Evolutionary conservation across 2,888 invertebrate species (phyloP), one percentile per base, ranked within the genome.

Genomic region (Esperia sulphurella): DNA sequence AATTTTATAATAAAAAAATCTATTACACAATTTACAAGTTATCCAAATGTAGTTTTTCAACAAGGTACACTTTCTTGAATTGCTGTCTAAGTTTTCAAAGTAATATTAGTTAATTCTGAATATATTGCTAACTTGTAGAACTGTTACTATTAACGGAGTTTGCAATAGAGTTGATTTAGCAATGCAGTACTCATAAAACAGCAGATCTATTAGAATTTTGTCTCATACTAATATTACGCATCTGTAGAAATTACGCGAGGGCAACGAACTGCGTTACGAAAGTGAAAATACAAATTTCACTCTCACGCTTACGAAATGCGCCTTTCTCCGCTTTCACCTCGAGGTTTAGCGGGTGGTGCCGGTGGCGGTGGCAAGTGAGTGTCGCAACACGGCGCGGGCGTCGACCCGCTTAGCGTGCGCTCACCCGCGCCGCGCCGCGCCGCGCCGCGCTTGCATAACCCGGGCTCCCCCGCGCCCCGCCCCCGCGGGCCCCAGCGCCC

Each of bases 381-480:
- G 84, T 81, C 76, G 84, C 85, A 81, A 79, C 63, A 67, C 62
- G 67, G 70, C 83, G 87, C 91, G 92, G 91, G 86, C 92, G 91
- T 84, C 92, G 92, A 92, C 92, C 92, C 83, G 92, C 90, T 92
- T 92, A 91, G 83, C 89, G 91, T 89, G 92, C 92, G 91, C 90
- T 92, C 91, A 92, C 64, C 55, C 64, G 57, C 62, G 58, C 64
- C 68, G 61, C 68, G 60, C 60, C 62, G 53, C 59, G 53, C 52
- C 53, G n/a, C n/a, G n/a, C n/a, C n/a, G 83, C 89, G 91, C 89
- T 92, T 92, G 91, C 90, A 92, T 91, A 92, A 21, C 21, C 21
- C 59, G 39, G 55, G 49, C 56, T 21, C 21, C 21, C 21, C 21
- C 21, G 3, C 21, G 52, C 54, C 55, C 59, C 61, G 52, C 50